Conservation (phyloP, 2,888 invertebrate species). For the Cerastoderma edule region DNA sequence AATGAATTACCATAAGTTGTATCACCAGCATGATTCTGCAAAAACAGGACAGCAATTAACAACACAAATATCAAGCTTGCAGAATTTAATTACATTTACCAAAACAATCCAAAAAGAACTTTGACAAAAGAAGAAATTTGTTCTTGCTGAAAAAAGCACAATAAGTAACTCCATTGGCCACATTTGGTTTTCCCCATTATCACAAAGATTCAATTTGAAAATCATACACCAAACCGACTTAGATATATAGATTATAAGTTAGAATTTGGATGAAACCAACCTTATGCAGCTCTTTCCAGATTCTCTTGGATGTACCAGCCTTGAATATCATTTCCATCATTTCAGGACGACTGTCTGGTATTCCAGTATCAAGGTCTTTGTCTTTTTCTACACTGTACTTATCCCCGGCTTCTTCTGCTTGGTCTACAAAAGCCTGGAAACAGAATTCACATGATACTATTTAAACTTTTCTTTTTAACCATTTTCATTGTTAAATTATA, state of each 20-base stretch:
- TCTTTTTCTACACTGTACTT: conserved; percentile 93
- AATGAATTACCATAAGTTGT: no score
- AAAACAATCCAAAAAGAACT: neutral
- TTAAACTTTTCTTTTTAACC: no score
- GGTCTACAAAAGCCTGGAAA: conserved; percentile 87
- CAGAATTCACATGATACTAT: no score
- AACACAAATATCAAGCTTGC: neutral
- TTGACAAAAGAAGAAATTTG: no score
- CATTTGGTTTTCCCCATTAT: no score
- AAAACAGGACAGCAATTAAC: neutral
- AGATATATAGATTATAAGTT: neutral
- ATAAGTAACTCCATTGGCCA: no score
- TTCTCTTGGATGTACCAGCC: conserved; percentile 94
- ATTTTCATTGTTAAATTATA: no score
- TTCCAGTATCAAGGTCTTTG: conserved; percentile 91
- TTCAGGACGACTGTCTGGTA: conserved; percentile 90
- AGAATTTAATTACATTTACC: neutral
- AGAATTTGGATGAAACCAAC: conserved; percentile 85
- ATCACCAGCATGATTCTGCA: no score
- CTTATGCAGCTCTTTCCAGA: conserved; percentile 99
- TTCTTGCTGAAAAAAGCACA: no score
- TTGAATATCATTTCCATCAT: conserved; percentile 92
- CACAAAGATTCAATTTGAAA: neutral
- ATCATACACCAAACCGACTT: neutral
- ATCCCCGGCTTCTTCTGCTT: conserved; percentile 89